Conservation (phyloP, 2,113 vertebrate genomes). For the Salminus brasiliensis region DNA sequence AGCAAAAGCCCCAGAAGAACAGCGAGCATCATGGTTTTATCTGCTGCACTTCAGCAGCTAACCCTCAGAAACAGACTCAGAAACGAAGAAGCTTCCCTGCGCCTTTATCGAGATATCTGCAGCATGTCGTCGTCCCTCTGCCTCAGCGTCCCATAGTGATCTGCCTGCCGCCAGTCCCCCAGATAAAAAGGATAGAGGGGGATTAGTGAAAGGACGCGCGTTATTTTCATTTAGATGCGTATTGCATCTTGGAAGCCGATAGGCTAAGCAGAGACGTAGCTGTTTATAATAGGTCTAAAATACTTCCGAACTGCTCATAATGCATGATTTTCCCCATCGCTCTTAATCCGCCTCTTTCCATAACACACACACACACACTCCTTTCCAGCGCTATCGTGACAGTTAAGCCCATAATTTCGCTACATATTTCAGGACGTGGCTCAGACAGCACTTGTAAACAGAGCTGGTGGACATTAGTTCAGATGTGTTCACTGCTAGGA, state of each 20-base stretch:
- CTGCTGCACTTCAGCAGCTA: slow-evolving; percentile 56
- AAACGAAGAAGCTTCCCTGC: slow-evolving; percentile 56
- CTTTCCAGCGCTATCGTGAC: slow-evolving; percentile 65
- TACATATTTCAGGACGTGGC: not conserved
- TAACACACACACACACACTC: not conserved
- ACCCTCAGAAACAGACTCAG: slow-evolving; percentile 58
- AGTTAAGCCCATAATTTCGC: slow-evolving; percentile 62
- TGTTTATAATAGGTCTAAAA: slow-evolving; percentile 67
- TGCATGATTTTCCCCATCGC: slow-evolving; percentile 59
- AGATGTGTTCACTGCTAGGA: not conserved
- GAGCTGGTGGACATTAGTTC: not conserved
- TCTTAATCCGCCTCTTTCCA: slow-evolving; percentile 21
- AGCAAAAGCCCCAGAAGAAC: slow-evolving; percentile 79
- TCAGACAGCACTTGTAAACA: not conserved
- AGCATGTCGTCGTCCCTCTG: slow-evolving; percentile 69
- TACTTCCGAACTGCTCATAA: slow-evolving; percentile 74
- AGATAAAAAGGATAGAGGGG: slow-evolving; percentile 92
- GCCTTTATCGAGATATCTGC: slow-evolving; percentile 65
- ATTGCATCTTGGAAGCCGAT: slow-evolving; percentile 82
- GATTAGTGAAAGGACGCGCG: slow-evolving; percentile 87
- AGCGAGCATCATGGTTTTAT: slow-evolving; percentile 79
- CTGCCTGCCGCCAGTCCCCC: slow-evolving; percentile 78
- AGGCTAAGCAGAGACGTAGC: slow-evolving; percentile 70
- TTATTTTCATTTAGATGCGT: slow-evolving; percentile 88
- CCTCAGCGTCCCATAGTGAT: slow-evolving; percentile 77